Conservation (phyloP, 1,140 invertebrate species). For the Drosophila auraria region DNA sequence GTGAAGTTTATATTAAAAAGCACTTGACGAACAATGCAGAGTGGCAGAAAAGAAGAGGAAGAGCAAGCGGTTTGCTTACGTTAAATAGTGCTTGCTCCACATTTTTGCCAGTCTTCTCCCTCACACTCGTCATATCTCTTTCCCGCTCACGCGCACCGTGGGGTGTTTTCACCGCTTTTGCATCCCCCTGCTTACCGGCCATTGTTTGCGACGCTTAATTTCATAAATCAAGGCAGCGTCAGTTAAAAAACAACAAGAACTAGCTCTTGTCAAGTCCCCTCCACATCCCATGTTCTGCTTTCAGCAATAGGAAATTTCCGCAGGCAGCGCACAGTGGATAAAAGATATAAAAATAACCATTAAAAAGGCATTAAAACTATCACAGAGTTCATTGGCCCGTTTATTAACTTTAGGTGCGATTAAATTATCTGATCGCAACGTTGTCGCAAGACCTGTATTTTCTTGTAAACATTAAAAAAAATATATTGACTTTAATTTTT, state of each 20-base stretch:
- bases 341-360: background rate
- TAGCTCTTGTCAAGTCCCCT: conserved; percentile 22
- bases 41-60: conserved; percentile 15
- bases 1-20: conserved; percentile 11
- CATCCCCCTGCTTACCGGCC: conserved; percentile 10
- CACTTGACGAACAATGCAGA: conserved; percentile 37
- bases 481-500: no score
- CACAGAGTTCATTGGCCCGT: background rate
- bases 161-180: conserved; percentile 38
- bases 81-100: conserved; percentile 59
- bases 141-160: conserved; percentile 42
- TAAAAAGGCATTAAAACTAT: conserved; percentile 10
- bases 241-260: conserved; percentile 56
- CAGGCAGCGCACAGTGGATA: conserved; percentile 44
- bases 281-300: conserved; percentile 15
- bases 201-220: conserved; percentile 30
- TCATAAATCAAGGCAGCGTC: conserved; percentile 61
- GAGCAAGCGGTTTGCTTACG: conserved; percentile 22
- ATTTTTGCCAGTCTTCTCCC: conserved; percentile 31
- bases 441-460: no score
- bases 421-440: background rate
- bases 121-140: conserved; percentile 5
- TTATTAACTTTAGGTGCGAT: background rate
- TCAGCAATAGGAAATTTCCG: conserved; percentile 74
- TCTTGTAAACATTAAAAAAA: no score